Base-by-base conservation (phyloP, 1,140 invertebrate species). In the Halictus rubicundus region DNA sequence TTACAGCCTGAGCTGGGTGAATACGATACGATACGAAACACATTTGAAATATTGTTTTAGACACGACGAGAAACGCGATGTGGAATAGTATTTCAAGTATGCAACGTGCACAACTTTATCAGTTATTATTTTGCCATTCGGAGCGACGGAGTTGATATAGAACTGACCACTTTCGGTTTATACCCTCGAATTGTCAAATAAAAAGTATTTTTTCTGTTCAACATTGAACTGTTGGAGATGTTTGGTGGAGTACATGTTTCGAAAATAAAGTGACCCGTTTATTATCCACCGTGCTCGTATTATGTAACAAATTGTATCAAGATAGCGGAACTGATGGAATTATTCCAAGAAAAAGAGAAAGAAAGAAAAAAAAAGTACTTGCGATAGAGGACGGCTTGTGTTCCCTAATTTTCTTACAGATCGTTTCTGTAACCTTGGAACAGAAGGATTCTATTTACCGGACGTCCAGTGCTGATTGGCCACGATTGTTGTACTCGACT, bases 381-480 rank as follows among this genome's bases (percentile, higher is more conserved):
- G n/a, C 14, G 52, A 64, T 12, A 39, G n/a, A 52, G 16, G 25
- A 61, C 14, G 8, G 19, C 19, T 25, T 46, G 23, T 27, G 39
- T 27, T 59, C 25, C 39, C n/a, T 21, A 59, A 60, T 70, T 59
- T 59, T 69, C 19, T 57, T 12, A 23, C 21, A 21, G 57, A 12
- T n/a, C 52, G 25, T 52, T 49, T 68, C 16, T 23, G 16, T 37
- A 39, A 16, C 16, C 32, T 37, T 37, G 32, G 19, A 39, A 64
- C 61, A 8, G 46, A 19, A 19, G 23, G 32, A 68, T 52, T 54
- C 27, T 21, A 0, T 68, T 5, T 19, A 32, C n/a, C n/a, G n/a
- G n/a, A 25, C 14, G 27, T 54, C 66, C 66, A 61, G 39, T 60
- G 57, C 32, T 71, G 25, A 74, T 74, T 65, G 61, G 46, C 72